Evolutionary conservation across 2,888 invertebrate genomes (phyloP).

Genomic region (Bhutanitis thaidina): DNA sequence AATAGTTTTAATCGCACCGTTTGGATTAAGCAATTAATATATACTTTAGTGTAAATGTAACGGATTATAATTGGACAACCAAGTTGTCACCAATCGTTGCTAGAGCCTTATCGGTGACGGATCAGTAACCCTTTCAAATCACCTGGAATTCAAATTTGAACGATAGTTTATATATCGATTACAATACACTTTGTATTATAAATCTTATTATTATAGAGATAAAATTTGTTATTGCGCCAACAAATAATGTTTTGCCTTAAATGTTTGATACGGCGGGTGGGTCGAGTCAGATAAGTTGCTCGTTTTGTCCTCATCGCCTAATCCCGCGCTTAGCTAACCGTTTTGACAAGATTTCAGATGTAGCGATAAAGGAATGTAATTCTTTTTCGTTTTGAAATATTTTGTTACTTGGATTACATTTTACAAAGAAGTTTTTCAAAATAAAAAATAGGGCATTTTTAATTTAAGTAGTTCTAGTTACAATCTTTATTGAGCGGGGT

Average conservation of each 20-base stretch:
- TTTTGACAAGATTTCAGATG: conserved; percentile 74
- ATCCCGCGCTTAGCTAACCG: conserved; percentile 76
- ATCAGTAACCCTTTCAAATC: conserved; percentile 68
- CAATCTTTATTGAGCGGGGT: no score
- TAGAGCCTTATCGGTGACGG: conserved; percentile 72
- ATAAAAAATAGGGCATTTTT: no score
- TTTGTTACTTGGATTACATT: not conserved
- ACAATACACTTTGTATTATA: conserved; percentile 32
- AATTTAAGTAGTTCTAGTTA: no score
- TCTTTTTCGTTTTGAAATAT: conserved; percentile 34
- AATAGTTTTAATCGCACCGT: conserved; percentile 9
- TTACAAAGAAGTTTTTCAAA: no score
- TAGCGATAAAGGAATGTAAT: conserved; percentile 46
- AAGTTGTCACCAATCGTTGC: conserved; percentile 70
- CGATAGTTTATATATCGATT: conserved; percentile 40
- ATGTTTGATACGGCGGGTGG: conserved; percentile 32
- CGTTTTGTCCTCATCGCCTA: conserved; percentile 72
- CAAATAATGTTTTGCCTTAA: conserved; percentile 20
- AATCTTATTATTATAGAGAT: conserved; percentile 32
- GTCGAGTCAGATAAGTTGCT: conserved; percentile 49
- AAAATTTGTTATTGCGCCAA: conserved; percentile 22
- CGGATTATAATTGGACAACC: conserved; percentile 66
- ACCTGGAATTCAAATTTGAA: conserved; percentile 65
- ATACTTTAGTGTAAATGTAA: conserved; percentile 42
- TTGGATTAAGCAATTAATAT: conserved; percentile 39